Percentiles rank a stretch among this genome's conserved stretches.
These are phyloP conservation scores for Hypothenemus hampei DNA, from an alignment of 1,140 invertebrate genomes.

Conservation along the genomic window DNA sequence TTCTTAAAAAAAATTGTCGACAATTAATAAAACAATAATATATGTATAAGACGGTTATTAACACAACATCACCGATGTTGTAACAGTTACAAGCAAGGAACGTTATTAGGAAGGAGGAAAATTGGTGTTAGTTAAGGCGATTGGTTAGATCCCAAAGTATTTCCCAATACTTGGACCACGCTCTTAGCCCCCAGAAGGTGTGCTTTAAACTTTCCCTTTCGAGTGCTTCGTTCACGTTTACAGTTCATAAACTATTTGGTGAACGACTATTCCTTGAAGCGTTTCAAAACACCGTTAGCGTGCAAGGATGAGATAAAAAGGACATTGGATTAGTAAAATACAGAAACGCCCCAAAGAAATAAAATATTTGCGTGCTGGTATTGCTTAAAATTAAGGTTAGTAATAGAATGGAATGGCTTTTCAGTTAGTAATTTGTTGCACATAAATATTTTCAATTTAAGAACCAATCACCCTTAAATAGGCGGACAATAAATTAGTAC, in stretches of 20 bases:
- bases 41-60: background rate
- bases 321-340: background rate
- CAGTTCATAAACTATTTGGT: slow-evolving; percentile 3
- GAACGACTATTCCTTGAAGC: background rate
- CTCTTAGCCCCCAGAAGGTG: slow-evolving; percentile 1
- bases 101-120: slow-evolving; percentile 14
- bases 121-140: slow-evolving; percentile 1
- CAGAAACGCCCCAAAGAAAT: background rate
- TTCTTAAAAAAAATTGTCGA: slow-evolving; percentile 2
- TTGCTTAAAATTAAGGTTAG: background rate
- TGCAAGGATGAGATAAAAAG: slow-evolving; percentile 17
- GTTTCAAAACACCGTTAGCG: slow-evolving; percentile 15
- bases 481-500: slow-evolving; percentile 3
- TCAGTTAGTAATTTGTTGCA: slow-evolving; percentile 7
- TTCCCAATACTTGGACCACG: slow-evolving; percentile 21
- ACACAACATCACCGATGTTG: background rate
- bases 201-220: slow-evolving; percentile 5
- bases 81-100: background rate
- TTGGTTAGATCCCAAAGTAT: slow-evolving; percentile 23
- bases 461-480: slow-evolving; percentile 25
- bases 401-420: slow-evolving; percentile 11
- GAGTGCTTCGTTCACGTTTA: slow-evolving; percentile 15
- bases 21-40: slow-evolving; percentile 5
- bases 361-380: background rate
- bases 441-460: slow-evolving; percentile 5